Evolutionary conservation across 2,888 invertebrate species (phyloP).

Genomic region (Meta bourneti): DNA sequence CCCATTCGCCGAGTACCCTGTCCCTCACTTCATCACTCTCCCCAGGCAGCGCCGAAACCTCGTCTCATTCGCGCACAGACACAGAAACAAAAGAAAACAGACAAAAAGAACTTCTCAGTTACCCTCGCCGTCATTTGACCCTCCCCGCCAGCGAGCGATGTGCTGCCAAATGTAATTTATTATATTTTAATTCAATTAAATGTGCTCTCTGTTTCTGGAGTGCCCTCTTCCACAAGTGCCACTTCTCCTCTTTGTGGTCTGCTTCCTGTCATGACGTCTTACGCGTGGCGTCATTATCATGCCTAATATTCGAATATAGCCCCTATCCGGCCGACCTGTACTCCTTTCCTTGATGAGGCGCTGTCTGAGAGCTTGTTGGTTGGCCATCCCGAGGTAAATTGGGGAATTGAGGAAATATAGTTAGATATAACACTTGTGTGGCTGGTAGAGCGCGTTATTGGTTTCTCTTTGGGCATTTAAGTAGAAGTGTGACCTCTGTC

Average conservation of each 20-base stretch:
- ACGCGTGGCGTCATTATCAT: conserved; percentile 44
- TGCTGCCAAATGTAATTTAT: conserved; percentile 26
- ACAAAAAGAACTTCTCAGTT: conserved; percentile 48
- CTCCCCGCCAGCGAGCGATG: conserved; percentile 8
- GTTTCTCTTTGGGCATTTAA: not conserved
- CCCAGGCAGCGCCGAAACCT: not conserved
- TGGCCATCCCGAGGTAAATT: not conserved
- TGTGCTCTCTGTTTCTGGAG: conserved; percentile 17
- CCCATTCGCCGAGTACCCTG: not conserved
- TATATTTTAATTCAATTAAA: conserved; percentile 63
- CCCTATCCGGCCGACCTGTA: not conserved
- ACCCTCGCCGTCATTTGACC: conserved; percentile 28
- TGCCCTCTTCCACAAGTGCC: not conserved
- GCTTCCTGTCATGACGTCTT: conserved; percentile 44
- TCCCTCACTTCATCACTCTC: not conserved
- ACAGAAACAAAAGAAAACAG: not conserved
- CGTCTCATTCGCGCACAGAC: too few relatives aligned
- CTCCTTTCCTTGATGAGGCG: not conserved
- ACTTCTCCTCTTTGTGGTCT: not conserved
- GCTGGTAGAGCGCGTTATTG: too few relatives aligned
- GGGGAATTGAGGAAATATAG: conserved; percentile 10
- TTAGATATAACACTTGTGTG: too few relatives aligned
- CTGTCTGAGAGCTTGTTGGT: not conserved
- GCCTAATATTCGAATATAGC: not conserved
- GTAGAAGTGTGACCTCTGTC: not conserved